These are phyloP conservation scores for Dissostichus mawsoni DNA, from an alignment of 2,113 vertebrate genomes.

Conservation along the genomic window DNA sequence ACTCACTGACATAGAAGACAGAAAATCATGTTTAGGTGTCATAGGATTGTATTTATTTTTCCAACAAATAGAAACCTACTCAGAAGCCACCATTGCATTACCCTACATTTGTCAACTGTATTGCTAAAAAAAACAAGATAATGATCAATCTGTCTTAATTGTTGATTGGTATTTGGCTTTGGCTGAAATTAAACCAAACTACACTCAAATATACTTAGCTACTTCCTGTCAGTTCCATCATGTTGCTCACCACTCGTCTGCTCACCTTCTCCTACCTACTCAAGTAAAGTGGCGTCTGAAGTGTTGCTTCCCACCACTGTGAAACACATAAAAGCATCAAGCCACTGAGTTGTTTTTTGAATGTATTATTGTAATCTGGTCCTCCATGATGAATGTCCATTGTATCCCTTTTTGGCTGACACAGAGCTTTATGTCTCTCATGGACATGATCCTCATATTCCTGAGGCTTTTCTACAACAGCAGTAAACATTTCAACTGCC, in stretches of 20 bases:
- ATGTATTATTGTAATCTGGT: not conserved
- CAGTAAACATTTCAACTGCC: not conserved
- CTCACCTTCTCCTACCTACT: not conserved
- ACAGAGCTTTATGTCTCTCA: not conserved
- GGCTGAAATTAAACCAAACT: not conserved
- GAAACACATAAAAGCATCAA: too few species aligned
- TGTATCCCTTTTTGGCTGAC: not conserved
- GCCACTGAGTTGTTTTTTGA: not conserved
- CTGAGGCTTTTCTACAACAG: not conserved
- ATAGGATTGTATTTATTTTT: not conserved
- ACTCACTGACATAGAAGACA: not conserved
- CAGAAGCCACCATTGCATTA: too few species aligned
- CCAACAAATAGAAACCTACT: not conserved
- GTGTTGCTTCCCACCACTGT: not conserved
- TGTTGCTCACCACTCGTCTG: slow-evolving; percentile 6
- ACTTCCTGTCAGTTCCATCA: not conserved
- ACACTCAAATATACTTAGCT: not conserved
- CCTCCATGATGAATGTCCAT: not conserved
- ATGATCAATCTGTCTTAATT: not conserved
- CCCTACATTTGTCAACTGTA: not conserved
- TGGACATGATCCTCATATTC: not conserved
- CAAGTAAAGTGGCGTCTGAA: slow-evolving; percentile 2
- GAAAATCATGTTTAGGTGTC: not conserved
- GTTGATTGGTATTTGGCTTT: not conserved
- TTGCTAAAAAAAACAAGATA: too few species aligned